A percentile compares a stretch with the other conserved stretches of the same genome.
Conservation (phyloP, 1,140 invertebrate genomes). For the Apis florea region DNA sequence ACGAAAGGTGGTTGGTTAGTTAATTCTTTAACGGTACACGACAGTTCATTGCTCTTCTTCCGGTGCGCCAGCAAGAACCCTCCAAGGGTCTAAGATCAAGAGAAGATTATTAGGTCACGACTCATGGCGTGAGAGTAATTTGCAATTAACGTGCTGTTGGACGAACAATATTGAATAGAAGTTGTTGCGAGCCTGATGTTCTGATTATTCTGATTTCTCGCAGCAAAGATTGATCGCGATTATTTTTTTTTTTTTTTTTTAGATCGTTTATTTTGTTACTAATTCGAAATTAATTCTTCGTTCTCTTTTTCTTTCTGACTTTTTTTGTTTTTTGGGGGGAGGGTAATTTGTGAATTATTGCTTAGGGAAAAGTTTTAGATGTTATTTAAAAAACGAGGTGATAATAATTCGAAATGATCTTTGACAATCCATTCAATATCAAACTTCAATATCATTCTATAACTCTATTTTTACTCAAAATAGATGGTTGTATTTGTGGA, state of each 20-base stretch:
- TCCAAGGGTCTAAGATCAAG: not conserved
- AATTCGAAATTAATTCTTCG: too few relatives aligned
- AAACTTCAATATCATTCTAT: not conserved
- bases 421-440: not conserved
- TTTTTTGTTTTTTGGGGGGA: too few relatives aligned
- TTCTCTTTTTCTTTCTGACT: too few relatives aligned
- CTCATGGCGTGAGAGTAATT: constrained; percentile 3
- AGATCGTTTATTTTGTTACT: too few relatives aligned
- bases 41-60: constrained; percentile 13
- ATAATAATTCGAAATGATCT: not conserved
- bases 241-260: not conserved
- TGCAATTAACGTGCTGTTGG: constrained; percentile 1
- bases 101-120: constrained; percentile 5
- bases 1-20: not conserved
- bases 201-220: not conserved
- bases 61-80: not conserved
- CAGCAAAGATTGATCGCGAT: not conserved
- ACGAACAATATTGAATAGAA: constrained; percentile 16
- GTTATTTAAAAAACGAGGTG: too few relatives aligned
- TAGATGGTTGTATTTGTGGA: not conserved
- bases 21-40: not conserved
- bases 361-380: too few relatives aligned
- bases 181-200: not conserved
- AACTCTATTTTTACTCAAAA: not conserved
- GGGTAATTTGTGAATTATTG: too few relatives aligned